Conservation (phyloP, 2,113 vertebrate genomes). For the Sitta europaea region DNA sequence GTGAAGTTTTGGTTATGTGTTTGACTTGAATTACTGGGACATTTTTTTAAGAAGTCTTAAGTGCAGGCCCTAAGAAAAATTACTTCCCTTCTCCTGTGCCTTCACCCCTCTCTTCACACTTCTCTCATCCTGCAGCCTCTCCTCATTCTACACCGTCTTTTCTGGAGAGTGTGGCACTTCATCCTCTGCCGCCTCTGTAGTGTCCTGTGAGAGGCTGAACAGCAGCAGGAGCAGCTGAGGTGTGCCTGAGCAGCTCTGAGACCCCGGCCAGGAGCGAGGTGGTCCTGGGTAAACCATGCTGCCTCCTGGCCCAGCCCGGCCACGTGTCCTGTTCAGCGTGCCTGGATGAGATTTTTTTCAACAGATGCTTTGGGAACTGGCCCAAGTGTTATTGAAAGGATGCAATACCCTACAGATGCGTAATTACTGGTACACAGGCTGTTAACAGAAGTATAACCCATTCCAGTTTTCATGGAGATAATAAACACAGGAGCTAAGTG, state of each 20-base stretch:
- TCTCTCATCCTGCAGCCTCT: neutral
- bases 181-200: neutral
- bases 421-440: neutral
- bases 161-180: neutral
- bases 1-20: neutral
- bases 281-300: accelerated
- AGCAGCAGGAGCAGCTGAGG: neutral
- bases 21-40: neutral
- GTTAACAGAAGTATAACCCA: neutral
- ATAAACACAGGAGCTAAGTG: neutral
- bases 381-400: neutral
- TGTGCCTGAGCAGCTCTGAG: neutral
- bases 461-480: neutral
- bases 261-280: accelerated
- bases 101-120: neutral
- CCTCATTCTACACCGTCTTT: accelerated
- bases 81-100: neutral
- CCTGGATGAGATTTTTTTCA: neutral
- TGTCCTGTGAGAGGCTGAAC: neutral
- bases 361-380: neutral
- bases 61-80: neutral
- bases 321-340: neutral
- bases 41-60: neutral
- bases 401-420: neutral
- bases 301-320: neutral